A percentile compares a stretch with the other conserved stretches of the same genome.
These are phyloP conservation scores for Phrynocephalus guinanensis DNA, from an alignment of 2,797 vertebrate species.

Conservation along the genomic window DNA sequence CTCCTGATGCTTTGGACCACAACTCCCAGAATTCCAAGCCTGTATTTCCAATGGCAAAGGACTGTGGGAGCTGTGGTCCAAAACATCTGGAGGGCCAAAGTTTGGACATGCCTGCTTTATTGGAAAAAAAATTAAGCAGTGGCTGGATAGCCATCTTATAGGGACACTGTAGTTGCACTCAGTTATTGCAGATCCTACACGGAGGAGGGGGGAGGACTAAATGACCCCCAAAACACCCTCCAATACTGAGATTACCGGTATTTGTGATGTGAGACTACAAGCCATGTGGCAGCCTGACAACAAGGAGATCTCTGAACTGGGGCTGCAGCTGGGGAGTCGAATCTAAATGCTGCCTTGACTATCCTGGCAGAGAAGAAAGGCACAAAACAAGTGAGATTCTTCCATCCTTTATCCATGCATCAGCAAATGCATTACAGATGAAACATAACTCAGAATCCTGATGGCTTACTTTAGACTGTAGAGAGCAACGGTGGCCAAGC, in stretches of 20 bases:
- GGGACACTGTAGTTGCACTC: neutral
- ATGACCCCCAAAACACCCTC: neutral
- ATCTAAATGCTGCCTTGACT: neutral
- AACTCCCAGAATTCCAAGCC: too few relatives aligned
- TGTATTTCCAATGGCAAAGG: too few relatives aligned
- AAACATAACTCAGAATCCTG: slow-evolving; percentile 69
- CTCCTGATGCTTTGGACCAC: too few relatives aligned
- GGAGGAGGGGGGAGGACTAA: neutral
- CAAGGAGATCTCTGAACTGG: too few relatives aligned
- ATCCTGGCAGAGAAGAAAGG: neutral
- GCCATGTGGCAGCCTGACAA: neutral
- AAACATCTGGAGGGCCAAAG: neutral
- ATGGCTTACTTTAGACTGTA: slow-evolving; percentile 53
- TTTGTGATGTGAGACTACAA: neutral
- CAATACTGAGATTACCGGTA: neutral
- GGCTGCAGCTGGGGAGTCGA: neutral
- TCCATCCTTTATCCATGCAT: slow-evolving; percentile 34
- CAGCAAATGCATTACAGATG: slow-evolving; percentile 48
- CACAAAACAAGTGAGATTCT: neutral
- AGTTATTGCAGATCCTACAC: neutral
- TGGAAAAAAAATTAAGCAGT: too few relatives aligned
- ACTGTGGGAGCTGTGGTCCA: too few relatives aligned
- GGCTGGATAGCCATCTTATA: too few relatives aligned
- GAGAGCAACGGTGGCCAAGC: slow-evolving; percentile 62
- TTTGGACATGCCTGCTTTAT: neutral